Conservation (phyloP, 1,140 invertebrate species). For the Laupala kohalensis region DNA sequence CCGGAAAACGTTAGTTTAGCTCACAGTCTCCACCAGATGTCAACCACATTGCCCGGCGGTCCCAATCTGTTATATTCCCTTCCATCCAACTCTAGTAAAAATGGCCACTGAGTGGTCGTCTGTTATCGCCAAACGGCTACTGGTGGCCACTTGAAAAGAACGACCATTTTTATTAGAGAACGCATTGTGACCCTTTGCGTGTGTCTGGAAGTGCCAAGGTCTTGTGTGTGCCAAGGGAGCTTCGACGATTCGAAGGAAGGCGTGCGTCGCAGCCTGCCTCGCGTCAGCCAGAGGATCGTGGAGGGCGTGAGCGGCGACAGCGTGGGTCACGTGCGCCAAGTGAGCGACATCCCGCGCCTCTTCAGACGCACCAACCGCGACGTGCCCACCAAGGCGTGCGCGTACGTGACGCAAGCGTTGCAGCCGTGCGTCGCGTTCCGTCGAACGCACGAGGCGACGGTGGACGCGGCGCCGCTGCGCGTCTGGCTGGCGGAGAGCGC, state of each 20-base stretch:
- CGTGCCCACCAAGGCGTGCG: constrained; percentile 59
- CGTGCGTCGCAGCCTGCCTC: constrained; percentile 33
- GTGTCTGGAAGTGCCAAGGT: too few species aligned
- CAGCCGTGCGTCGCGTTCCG: constrained; percentile 47
- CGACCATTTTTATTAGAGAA: too few species aligned
- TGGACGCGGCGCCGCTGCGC: constrained; percentile 24
- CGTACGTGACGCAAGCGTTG: constrained; percentile 59
- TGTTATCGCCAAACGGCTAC: too few species aligned
- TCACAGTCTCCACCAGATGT: too few species aligned
- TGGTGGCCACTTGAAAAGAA: too few species aligned
- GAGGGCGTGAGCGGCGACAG: constrained; percentile 40
- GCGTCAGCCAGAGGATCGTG: constrained; percentile 41
- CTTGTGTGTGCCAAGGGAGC: constrained; percentile 32
- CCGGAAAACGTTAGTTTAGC: too few species aligned
- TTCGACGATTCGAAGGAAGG: constrained; percentile 33
- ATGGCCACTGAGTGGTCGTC: too few species aligned
- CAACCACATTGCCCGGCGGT: too few species aligned
- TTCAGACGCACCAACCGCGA: constrained; percentile 88
- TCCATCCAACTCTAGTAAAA: too few species aligned
- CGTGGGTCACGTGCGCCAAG: constrained; percentile 49
- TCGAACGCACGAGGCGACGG: constrained; percentile 29
- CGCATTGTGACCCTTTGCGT: too few species aligned
- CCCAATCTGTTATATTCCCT: too few species aligned
- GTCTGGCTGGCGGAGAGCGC: constrained; percentile 42
- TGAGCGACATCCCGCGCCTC: constrained; percentile 80